These are phyloP conservation scores for Mobula birostris DNA, from an alignment of 2,113 vertebrate species.

Conservation along the genomic window DNA sequence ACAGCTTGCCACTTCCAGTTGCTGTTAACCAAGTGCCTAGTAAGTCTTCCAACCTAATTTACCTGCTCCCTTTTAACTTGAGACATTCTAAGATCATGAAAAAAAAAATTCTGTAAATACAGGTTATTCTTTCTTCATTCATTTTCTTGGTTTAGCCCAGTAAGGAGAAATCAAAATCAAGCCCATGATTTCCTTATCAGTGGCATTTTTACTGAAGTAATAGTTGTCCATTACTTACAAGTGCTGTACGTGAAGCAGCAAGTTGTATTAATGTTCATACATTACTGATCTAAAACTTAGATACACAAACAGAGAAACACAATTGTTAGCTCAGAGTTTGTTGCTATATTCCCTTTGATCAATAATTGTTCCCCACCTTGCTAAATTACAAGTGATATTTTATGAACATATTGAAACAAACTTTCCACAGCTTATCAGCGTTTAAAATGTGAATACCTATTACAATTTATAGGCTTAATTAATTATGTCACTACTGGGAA, in stretches of 20 bases:
- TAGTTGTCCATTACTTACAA: background rate
- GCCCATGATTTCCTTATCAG: background rate
- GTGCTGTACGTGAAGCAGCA: background rate
- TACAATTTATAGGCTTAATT: background rate
- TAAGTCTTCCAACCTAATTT: background rate
- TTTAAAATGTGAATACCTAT: background rate
- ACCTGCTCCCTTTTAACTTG: background rate
- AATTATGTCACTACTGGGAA: background rate
- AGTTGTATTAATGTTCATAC: background rate
- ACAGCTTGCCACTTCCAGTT: background rate
- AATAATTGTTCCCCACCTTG: background rate
- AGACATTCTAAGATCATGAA: too few species aligned
- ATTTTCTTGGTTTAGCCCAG: background rate
- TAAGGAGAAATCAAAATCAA: background rate
- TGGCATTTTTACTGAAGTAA: background rate
- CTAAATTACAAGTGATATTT: background rate
- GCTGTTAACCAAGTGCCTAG: background rate
- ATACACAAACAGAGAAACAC: background rate
- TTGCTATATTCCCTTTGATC: background rate
- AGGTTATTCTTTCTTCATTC: too few species aligned
- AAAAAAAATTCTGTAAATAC: too few species aligned
- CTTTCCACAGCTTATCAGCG: too few species aligned
- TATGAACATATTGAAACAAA: background rate
- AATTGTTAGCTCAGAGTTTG: background rate
- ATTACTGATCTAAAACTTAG: background rate